These are phyloP conservation scores for Lissocephala sabroskyi DNA, from an alignment of 2,888 invertebrate genomes.

Conservation along the genomic window DNA sequence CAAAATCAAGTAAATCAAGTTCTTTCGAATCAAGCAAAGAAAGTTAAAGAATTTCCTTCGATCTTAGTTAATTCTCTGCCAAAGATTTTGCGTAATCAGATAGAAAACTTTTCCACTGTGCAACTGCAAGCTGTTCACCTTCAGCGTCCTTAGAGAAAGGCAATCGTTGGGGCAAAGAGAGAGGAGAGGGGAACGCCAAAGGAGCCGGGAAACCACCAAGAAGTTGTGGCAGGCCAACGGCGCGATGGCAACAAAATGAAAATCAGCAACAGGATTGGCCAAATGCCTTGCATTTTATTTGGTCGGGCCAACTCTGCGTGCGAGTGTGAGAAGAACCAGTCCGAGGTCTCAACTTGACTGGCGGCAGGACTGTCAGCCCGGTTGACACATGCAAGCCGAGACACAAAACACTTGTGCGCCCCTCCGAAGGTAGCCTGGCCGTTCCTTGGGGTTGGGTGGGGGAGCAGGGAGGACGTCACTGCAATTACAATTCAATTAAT, in stretches of 20 bases:
- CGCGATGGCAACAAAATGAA: slow-evolving; percentile 18
- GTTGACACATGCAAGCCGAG: slow-evolving; percentile 3
- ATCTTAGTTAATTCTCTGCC: too few species aligned
- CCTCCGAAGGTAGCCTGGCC: too few species aligned
- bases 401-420: not conserved
- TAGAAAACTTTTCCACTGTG: too few species aligned
- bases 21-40: too few species aligned
- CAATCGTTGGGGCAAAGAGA: slow-evolving; percentile 2
- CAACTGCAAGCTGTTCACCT: slow-evolving; percentile 43
- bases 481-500: slow-evolving; percentile 65
- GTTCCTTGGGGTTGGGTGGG: not conserved
- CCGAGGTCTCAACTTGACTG: slow-evolving; percentile 18
- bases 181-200: slow-evolving; percentile 1
- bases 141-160: slow-evolving; percentile 50
- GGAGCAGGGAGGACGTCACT: slow-evolving; percentile 4
- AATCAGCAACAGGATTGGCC: slow-evolving; percentile 32
- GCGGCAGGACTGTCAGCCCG: too few species aligned
- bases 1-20: too few species aligned
- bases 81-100: too few species aligned
- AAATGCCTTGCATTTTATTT: slow-evolving; percentile 28
- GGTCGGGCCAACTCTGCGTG: slow-evolving; percentile 9
- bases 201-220: slow-evolving; percentile 16
- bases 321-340: slow-evolving; percentile 39
- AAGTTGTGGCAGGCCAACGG: too few species aligned
- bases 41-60: too few species aligned